Conservation (phyloP, 2,113 vertebrate genomes). For the Anser brachyrhynchus region DNA sequence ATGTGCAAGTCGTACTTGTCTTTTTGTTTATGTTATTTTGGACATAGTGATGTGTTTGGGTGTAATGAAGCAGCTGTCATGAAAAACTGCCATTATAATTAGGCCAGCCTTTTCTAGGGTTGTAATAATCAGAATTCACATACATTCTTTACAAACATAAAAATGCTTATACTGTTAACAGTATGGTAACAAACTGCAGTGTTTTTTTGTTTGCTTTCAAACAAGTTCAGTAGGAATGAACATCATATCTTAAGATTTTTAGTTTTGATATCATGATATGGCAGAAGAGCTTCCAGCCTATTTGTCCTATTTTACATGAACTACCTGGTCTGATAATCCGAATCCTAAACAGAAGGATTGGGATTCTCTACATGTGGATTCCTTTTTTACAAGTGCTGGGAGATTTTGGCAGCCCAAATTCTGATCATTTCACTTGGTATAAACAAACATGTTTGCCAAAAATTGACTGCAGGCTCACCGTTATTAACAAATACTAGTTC, state of each 20-base stretch:
- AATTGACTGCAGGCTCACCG: background rate
- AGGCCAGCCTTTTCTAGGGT: background rate
- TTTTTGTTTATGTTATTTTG: background rate
- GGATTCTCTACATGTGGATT: background rate
- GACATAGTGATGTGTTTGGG: background rate
- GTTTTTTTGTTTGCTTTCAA: too few species aligned
- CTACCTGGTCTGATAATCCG: too few species aligned
- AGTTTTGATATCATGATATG: too few species aligned
- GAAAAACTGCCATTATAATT: background rate
- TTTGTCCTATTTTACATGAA: too few species aligned
- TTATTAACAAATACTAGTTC: background rate
- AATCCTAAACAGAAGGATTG: background rate
- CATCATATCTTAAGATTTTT: too few species aligned
- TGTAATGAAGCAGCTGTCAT: background rate
- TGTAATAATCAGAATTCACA: background rate
- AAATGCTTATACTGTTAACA: background rate
- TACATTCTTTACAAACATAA: background rate
- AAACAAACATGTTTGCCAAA: background rate
- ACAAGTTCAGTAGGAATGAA: too few species aligned
- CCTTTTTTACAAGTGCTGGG: background rate
- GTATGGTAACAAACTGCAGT: background rate
- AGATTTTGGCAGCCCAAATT: background rate
- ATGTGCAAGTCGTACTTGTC: background rate
- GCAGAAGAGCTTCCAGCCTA: too few species aligned
- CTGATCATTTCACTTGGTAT: background rate